Evolutionary conservation across 2,797 vertebrate genomes (phyloP).

Genomic region (Crocodylus rhombifer): DNA sequence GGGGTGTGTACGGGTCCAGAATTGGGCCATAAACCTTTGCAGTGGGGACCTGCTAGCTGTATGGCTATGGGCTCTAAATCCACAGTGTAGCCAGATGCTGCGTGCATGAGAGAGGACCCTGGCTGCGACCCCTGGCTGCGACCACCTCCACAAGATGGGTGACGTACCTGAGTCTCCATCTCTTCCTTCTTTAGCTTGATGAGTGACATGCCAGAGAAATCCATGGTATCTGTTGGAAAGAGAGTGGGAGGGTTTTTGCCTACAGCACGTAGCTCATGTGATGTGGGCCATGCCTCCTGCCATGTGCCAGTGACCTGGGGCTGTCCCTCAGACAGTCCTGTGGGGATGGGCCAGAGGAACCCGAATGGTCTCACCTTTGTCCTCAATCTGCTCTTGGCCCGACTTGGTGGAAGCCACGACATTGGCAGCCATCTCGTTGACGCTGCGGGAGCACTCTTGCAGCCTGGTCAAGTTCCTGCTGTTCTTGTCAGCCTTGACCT

Average conservation of each 20-base stretch:
- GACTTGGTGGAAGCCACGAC: constrained; percentile 95
- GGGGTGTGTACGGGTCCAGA: rapidly evolving
- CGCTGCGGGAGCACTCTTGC: constrained; percentile 92
- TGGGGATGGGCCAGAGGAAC: too few relatives aligned
- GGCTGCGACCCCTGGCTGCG: rapidly evolving
- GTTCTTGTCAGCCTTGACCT: constrained; percentile 93
- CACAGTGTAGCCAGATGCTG: too few relatives aligned
- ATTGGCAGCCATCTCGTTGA: constrained; percentile 94
- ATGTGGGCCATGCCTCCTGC: too few relatives aligned
- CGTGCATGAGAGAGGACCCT: too few relatives aligned
- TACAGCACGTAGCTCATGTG: too few relatives aligned
- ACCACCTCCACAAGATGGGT: rapidly evolving
- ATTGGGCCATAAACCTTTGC: too few relatives aligned
- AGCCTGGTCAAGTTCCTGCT: constrained; percentile 88
- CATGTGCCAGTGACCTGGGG: too few relatives aligned
- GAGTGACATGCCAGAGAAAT: constrained; percentile 96
- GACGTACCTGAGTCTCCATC: constrained; percentile 92
- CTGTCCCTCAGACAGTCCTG: too few relatives aligned
- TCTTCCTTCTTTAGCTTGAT: constrained; percentile 97
- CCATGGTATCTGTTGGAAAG: constrained; percentile 90
- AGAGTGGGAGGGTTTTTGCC: background rate
- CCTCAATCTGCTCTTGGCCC: constrained; percentile 92
- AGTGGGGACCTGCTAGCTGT: too few relatives aligned
- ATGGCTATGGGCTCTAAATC: too few relatives aligned
- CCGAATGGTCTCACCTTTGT: constrained; percentile 82